Evolutionary conservation across 2,113 vertebrate genomes (phyloP).

Genomic region (Natator depressus): DNA sequence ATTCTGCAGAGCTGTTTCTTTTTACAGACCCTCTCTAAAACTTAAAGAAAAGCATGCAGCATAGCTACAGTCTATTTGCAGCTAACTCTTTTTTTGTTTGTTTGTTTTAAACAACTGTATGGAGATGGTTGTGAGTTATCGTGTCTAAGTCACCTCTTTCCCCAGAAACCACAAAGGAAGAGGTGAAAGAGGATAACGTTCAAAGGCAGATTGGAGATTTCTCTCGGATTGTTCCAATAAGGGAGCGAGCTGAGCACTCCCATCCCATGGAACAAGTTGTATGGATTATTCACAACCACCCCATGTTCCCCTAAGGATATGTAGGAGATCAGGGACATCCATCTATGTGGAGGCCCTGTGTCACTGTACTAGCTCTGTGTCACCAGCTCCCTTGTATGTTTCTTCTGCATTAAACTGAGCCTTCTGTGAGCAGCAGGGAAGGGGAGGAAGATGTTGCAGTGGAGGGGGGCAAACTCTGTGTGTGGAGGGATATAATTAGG

Average conservation of each 20-base stretch:
- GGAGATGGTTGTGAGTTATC: constrained; percentile 15
- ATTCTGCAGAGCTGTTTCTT: constrained; percentile 52
- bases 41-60: constrained; percentile 61
- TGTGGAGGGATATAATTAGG: too few species aligned
- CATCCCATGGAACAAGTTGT: neutral
- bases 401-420: neutral
- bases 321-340: neutral
- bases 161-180: neutral
- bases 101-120: neutral
- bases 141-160: too few species aligned
- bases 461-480: neutral
- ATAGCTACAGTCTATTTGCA: constrained; percentile 13
- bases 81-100: constrained; percentile 56
- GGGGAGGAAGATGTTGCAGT: accelerated
- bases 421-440: too few species aligned
- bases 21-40: constrained; percentile 67
- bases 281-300: neutral
- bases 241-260: neutral
- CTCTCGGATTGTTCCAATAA: neutral
- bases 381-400: neutral
- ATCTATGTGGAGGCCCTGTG: neutral
- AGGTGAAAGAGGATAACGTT: neutral
- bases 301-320: neutral
- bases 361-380: neutral
- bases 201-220: neutral